phyloP scores from a whole-genome alignment of 2,797 vertebrate genomes.

The Pelobates cultripes region DNA sequence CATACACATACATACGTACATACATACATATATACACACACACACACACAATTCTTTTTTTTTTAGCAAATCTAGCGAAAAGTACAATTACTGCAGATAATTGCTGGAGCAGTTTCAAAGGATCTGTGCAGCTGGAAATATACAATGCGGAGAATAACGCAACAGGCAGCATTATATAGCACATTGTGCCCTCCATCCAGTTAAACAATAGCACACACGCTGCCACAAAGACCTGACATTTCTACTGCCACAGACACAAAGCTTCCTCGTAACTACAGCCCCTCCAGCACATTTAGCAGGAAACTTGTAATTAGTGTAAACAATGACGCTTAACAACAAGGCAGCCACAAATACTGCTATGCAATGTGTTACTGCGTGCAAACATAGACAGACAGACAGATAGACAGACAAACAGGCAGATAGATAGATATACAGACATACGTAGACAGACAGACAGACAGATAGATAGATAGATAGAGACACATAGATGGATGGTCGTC shows the following conservation, averaged over 20 bases:
- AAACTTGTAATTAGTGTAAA: slow-evolving; percentile 39
- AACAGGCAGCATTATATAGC: slow-evolving; percentile 28
- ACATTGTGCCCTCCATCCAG: slow-evolving; percentile 25
- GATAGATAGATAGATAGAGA: too few species aligned
- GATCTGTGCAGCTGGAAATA: slow-evolving; percentile 38
- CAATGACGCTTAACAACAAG: slow-evolving; percentile 22
- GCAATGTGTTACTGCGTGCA: not conserved
- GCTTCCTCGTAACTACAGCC: slow-evolving; percentile 16
- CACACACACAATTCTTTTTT: not conserved
- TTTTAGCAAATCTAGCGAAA: slow-evolving; percentile 15
- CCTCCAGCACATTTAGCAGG: slow-evolving; percentile 28
- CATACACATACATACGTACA: too few species aligned
- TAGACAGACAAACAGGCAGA: too few species aligned
- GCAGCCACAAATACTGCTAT: slow-evolving; percentile 11
- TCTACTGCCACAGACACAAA: slow-evolving; percentile 17
- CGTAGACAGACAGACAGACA: too few species aligned
- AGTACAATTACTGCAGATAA: slow-evolving; percentile 31
- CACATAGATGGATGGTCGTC: too few species aligned
- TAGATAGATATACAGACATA: too few species aligned
- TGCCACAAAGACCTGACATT: slow-evolving; percentile 27
- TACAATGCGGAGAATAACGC: slow-evolving; percentile 9
- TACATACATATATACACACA: too few species aligned
- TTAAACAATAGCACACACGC: slow-evolving; percentile 31
- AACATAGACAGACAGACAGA: not conserved
- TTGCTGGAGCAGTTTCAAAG: slow-evolving; percentile 34